These are phyloP conservation scores for Erebia ligea DNA, from an alignment of 2,888 invertebrate species.

Conservation along the genomic window DNA sequence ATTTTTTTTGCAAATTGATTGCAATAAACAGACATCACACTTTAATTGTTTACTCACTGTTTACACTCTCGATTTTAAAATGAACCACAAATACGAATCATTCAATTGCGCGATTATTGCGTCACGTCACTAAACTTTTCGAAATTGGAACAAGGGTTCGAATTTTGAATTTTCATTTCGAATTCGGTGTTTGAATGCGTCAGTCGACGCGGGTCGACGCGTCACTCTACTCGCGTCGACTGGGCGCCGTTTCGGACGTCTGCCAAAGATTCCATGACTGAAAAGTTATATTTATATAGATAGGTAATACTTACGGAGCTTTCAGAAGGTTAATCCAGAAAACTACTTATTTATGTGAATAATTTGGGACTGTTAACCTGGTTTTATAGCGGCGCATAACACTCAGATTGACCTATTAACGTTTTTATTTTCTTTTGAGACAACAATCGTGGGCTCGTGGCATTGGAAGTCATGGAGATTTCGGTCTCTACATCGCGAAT, in stretches of 20 bases:
- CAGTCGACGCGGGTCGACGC: slow-evolving; percentile 64
- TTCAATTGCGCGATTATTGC: not conserved
- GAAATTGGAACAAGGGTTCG: slow-evolving; percentile 42
- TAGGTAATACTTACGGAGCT: slow-evolving; percentile 50
- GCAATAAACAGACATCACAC: slow-evolving; percentile 6
- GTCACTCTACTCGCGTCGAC: slow-evolving; percentile 69
- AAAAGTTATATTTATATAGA: slow-evolving; percentile 76
- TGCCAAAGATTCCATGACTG: slow-evolving; percentile 76
- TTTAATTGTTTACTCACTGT: slow-evolving; percentile 19
- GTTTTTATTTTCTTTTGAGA: not conserved
- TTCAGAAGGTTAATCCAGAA: slow-evolving; percentile 40
- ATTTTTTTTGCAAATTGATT: slow-evolving; percentile 6
- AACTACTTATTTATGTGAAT: slow-evolving; percentile 35
- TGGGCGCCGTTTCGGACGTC: slow-evolving; percentile 71
- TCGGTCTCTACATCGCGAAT: not conserved
- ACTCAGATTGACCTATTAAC: slow-evolving; percentile 27
- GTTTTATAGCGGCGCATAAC: slow-evolving; percentile 15
- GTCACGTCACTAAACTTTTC: slow-evolving; percentile 33
- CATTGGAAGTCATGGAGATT: not conserved
- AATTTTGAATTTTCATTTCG: slow-evolving; percentile 54
- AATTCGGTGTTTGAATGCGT: slow-evolving; percentile 50
- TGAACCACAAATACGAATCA: not conserved
- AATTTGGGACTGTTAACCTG: slow-evolving; percentile 32
- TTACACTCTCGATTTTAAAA: slow-evolving; percentile 16
- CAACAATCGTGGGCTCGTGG: not conserved